These are phyloP conservation scores for Alligator sinensis DNA, from an alignment of 2,113 vertebrate genomes.

Conservation along the genomic window DNA sequence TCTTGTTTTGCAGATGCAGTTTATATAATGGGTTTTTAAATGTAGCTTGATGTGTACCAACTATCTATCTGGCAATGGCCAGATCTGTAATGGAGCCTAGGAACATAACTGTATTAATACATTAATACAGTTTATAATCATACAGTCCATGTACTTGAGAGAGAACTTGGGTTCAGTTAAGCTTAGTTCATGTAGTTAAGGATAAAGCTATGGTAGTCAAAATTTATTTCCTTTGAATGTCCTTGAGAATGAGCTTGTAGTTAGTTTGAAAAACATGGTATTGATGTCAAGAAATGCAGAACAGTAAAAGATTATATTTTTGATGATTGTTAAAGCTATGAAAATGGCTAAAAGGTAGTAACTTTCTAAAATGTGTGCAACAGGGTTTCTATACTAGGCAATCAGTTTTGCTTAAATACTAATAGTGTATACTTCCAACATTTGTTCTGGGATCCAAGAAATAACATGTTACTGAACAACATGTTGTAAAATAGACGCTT, in stretches of 20 bases:
- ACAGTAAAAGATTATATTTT: conserved; percentile 65
- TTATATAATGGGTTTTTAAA: not conserved
- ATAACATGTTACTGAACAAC: conserved; percentile 44
- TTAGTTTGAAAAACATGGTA: conserved; percentile 66
- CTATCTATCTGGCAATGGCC: not conserved
- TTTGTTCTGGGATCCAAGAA: not conserved
- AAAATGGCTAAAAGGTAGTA: conserved; percentile 65
- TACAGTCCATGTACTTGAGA: conserved; percentile 42
- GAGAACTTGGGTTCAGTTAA: conserved; percentile 35
- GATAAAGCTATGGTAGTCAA: conserved; percentile 58
- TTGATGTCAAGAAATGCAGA: conserved; percentile 56
- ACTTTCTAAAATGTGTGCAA: not conserved
- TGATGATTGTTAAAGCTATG: conserved; percentile 61
- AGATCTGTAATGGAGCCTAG: conserved; percentile 53
- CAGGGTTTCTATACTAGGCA: conserved; percentile 6
- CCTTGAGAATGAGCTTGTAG: conserved; percentile 60
- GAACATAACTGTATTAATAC: conserved; percentile 51
- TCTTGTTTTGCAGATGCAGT: not conserved
- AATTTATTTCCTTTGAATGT: conserved; percentile 51
- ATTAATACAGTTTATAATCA: conserved; percentile 34
- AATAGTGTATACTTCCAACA: not conserved
- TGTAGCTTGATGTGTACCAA: not conserved
- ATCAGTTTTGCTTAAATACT: conserved; percentile 30
- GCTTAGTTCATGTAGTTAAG: conserved; percentile 54
- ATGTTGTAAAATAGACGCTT: conserved; percentile 34